Base-by-base conservation (phyloP, 2,113 vertebrate genomes). In the Tychaedon coryphoeus region DNA sequence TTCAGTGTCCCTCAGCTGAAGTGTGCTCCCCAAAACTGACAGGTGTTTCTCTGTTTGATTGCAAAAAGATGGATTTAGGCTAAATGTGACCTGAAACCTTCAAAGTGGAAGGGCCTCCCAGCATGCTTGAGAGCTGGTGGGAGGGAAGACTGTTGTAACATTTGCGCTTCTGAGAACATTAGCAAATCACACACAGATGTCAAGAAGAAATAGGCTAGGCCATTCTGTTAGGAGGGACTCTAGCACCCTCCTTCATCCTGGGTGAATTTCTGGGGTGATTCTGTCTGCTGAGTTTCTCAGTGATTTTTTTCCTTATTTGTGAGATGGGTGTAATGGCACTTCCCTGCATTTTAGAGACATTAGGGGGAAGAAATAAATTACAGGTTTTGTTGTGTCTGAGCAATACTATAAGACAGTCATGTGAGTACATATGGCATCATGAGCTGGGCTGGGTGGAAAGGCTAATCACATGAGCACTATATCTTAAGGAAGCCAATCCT, bases 41-140 rank as follows among this genome's bases (percentile, higher is more conserved):
- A 95, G 82, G 93, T 96, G 81, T 92, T 96, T 81, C 92, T 81
- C 85, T 81, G 57, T 94, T 95, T 90, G 85, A 88, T 70, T 88
- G 82, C 60, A 83, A 87, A 90, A 67, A 92, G 85, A 93, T 80
- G 72, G 79, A 94, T 94, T 93, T 92, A 93, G 65, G 78, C 72
- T 90, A 95, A 94, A 95, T 81, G 65, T 93, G 94, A 97, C 75
- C 82, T 86, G 78, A 94, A 94, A 86, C 78, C 64, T 92, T 94
- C 85, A 88, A 94, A 93, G 82, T 57, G 16, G 47, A 95, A 74
- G 45, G 90, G 62, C 82, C 94, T 90, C 81, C 94, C 75, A 95
- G 61, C 72, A 38, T 17, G 56, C 60, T 94, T 8, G 2, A 28
- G 8, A 53, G 83, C n/a, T 71, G 51, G 28, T 96, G 82, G 51